Evolutionary conservation across 2,113 vertebrate genomes (phyloP).

Genomic region (Hydrochoerus hydrochaeris): DNA sequence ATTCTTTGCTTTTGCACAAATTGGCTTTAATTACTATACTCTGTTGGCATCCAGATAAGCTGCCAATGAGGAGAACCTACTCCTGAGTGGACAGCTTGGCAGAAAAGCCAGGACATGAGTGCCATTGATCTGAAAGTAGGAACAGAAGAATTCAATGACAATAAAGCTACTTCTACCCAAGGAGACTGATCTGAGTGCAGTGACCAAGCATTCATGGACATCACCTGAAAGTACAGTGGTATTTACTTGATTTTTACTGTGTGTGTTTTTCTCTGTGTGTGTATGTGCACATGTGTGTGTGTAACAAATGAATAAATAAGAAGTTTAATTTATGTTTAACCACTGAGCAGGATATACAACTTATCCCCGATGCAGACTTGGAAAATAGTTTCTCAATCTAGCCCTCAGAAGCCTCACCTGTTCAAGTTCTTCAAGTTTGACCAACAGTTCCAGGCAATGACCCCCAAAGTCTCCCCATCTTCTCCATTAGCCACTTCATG

Average conservation of each 20-base stretch:
- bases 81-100: neutral
- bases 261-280: neutral
- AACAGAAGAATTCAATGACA: neutral
- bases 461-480: neutral
- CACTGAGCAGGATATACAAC: neutral
- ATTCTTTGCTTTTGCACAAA: neutral
- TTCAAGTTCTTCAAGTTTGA: neutral
- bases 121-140: neutral
- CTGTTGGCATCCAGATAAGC: neutral
- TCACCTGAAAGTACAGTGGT: neutral
- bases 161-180: neutral
- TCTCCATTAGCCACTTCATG: neutral
- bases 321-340: slow-evolving; percentile 26
- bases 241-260: neutral
- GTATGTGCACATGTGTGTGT: neutral
- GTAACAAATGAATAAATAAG: neutral
- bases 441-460: neutral
- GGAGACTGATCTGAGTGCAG: neutral
- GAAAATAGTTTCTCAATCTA: neutral
- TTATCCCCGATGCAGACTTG: neutral
- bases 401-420: neutral
- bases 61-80: neutral
- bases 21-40: neutral
- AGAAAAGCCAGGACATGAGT: neutral
- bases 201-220: neutral